Percentiles rank a stretch among this genome's conserved stretches.
Conservation (phyloP, 1,140 invertebrate genomes). For the Nebria ingens region DNA sequence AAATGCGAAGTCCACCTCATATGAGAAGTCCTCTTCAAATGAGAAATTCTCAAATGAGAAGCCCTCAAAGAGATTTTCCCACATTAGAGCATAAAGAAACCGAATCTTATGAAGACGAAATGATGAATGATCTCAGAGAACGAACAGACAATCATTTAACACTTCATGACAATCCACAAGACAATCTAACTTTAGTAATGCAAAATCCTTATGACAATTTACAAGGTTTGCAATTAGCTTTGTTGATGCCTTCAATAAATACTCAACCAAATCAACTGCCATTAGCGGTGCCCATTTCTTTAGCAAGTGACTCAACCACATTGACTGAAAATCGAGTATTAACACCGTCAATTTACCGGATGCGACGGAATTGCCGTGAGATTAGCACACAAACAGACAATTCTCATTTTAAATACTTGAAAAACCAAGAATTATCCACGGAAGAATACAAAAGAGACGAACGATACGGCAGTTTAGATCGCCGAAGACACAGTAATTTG, state of each 20-base stretch:
- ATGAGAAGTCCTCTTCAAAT: too few relatives aligned
- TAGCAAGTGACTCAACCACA: conserved; percentile 17
- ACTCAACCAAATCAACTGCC: conserved; percentile 22
- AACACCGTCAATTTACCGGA: conserved; percentile 49
- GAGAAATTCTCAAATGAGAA: neutral
- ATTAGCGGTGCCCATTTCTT: conserved; percentile 16
- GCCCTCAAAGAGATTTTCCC: neutral
- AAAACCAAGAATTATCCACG: conserved; percentile 18
- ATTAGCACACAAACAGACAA: conserved; percentile 56
- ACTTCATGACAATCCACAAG: conserved; percentile 1
- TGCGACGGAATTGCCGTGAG: conserved; percentile 42
- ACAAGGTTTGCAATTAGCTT: conserved; percentile 40
- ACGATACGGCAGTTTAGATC: conserved; percentile 28
- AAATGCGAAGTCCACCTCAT: neutral
- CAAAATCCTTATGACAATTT: conserved; percentile 33
- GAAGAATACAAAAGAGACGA: conserved; percentile 26
- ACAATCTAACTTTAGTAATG: conserved; percentile 31
- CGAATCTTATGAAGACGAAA: neutral
- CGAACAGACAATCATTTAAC: neutral
- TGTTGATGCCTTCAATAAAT: conserved; percentile 40
- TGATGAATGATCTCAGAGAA: neutral
- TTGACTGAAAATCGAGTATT: conserved; percentile 41
- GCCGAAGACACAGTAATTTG: conserved; percentile 24
- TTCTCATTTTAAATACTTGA: conserved; percentile 21
- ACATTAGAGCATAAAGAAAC: neutral